phyloP scores from a whole-genome alignment of 2,888 invertebrate genomes.

The Seira ritae region DNA sequence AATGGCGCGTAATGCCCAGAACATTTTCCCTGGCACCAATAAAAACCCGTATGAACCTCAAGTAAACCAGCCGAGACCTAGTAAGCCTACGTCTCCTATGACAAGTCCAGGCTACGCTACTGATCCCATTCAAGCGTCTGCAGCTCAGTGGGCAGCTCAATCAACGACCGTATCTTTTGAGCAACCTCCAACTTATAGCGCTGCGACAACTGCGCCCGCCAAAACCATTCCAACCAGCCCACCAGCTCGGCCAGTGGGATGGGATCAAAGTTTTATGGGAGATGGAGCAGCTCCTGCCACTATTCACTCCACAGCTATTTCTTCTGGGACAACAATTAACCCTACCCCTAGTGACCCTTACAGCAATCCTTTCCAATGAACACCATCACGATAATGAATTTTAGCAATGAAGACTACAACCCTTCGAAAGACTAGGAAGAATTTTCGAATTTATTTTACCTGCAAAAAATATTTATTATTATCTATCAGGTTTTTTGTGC shows the following conservation, averaged over 20 bases:
- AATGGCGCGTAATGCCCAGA: slow-evolving; percentile 72
- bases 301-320: slow-evolving; percentile 41
- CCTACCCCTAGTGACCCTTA: slow-evolving; percentile 58
- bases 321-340: slow-evolving; percentile 38
- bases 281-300: slow-evolving; percentile 42
- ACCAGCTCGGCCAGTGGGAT: slow-evolving; percentile 44
- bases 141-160: slow-evolving; percentile 66
- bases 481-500: too few relatives aligned
- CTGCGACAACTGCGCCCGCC: slow-evolving; percentile 3
- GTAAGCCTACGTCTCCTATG: slow-evolving; percentile 16
- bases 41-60: slow-evolving; percentile 54
- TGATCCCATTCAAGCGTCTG: slow-evolving; percentile 65
- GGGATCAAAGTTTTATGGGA: slow-evolving; percentile 68
- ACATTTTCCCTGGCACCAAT: slow-evolving; percentile 33
- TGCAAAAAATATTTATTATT: too few relatives aligned
- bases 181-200: slow-evolving; percentile 67
- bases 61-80: slow-evolving; percentile 27
- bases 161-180: slow-evolving; percentile 53
- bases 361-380: slow-evolving; percentile 65
- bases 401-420: neutral
- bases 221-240: neutral
- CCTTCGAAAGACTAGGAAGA: too few relatives aligned
- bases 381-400: neutral
- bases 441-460: too few relatives aligned
- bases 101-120: slow-evolving; percentile 33